phyloP scores from a whole-genome alignment of 2,888 invertebrate species.

The Microctonus brassicae region DNA sequence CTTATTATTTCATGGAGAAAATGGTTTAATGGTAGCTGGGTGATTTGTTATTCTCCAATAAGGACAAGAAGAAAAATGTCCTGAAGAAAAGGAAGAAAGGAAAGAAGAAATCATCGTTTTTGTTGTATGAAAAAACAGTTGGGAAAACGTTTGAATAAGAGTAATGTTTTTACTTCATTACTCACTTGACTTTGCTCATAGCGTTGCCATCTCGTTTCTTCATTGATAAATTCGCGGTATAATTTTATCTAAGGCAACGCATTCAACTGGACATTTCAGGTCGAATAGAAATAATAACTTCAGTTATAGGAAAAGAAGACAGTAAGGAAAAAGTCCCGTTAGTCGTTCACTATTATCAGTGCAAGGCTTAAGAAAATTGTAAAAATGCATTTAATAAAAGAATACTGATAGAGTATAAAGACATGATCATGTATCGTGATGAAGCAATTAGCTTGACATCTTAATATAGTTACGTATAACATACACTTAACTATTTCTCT shows the following conservation, averaged over 20 bases:
- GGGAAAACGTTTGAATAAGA: not conserved
- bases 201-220: too few species aligned
- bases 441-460: not conserved
- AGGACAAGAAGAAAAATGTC: not conserved
- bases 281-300: conserved; percentile 59
- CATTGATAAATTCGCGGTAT: too few species aligned
- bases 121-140: not conserved
- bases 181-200: too few species aligned
- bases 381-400: too few species aligned
- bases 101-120: not conserved
- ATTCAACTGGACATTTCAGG: conserved; percentile 57
- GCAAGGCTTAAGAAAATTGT: too few species aligned
- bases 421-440: too few species aligned
- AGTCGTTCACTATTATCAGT: too few species aligned
- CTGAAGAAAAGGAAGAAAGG: not conserved
- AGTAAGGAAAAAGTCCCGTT: too few species aligned
- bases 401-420: too few species aligned
- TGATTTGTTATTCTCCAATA: not conserved
- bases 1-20: not conserved
- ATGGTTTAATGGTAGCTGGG: not conserved
- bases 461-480: too few species aligned
- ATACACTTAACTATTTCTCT: not conserved
- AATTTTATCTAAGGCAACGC: too few species aligned
- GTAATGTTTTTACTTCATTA: not conserved
- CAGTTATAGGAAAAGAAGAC: too few species aligned